Evolutionary conservation across 2,797 vertebrate genomes (phyloP).

Genomic region (Pipistrellus nathusii): DNA sequence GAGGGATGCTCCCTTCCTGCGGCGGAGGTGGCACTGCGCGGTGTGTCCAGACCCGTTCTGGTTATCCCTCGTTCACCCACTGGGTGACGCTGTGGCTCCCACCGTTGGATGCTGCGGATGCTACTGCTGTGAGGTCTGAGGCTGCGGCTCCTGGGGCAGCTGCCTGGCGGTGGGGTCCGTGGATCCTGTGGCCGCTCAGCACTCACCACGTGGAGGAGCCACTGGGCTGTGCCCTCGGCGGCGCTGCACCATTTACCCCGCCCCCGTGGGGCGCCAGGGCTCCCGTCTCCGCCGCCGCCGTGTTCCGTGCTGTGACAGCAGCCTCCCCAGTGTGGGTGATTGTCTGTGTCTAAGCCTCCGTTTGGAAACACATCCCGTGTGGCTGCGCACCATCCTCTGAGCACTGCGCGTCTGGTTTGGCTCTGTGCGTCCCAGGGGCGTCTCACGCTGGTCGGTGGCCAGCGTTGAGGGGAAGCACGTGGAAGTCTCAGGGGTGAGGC

Average conservation of each 20-base stretch:
- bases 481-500: neutral
- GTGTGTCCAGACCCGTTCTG: neutral
- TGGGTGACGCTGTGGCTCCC: neutral
- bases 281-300: neutral
- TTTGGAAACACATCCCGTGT: neutral
- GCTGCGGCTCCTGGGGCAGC: too few species aligned
- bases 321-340: neutral
- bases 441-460: neutral
- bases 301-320: too few species aligned
- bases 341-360: neutral
- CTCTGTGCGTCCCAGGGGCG: neutral
- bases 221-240: neutral
- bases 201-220: neutral
- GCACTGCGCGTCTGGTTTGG: neutral
- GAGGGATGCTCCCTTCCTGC: neutral
- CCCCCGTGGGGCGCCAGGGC: too few species aligned
- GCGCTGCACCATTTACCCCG: too few species aligned
- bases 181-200: neutral
- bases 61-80: neutral
- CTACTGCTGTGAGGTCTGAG: neutral
- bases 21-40: accelerated
- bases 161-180: neutral
- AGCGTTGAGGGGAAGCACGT: neutral
- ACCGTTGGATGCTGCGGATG: neutral
- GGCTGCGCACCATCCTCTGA: neutral